These are phyloP conservation scores for Melitaea athalia DNA, from an alignment of 2,888 invertebrate species.

Conservation along the genomic window DNA sequence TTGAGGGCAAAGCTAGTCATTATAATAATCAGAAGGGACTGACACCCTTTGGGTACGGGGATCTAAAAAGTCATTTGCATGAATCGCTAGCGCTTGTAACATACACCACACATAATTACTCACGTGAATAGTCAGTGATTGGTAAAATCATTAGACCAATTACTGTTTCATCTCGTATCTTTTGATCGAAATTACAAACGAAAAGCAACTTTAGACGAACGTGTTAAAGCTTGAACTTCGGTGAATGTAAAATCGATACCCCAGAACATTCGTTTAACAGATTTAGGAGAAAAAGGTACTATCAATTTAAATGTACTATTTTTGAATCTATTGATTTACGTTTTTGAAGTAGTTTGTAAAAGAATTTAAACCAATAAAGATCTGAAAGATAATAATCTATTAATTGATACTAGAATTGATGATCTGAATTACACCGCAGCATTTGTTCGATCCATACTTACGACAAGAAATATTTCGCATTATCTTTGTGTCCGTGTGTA, in stretches of 20 bases:
- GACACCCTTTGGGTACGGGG: neutral
- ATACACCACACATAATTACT: slow-evolving; percentile 25
- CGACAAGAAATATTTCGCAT: too few relatives aligned
- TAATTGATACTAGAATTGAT: too few relatives aligned
- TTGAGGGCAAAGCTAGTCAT: too few relatives aligned
- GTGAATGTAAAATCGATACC: neutral
- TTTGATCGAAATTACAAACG: slow-evolving; percentile 6
- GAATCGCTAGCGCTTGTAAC: slow-evolving; percentile 17
- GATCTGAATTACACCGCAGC: too few relatives aligned
- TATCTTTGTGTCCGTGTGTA: too few relatives aligned
- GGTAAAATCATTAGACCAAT: slow-evolving; percentile 39
- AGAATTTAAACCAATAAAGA: neutral
- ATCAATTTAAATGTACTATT: neutral
- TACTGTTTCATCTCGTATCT: slow-evolving; percentile 29
- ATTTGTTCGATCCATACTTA: too few relatives aligned
- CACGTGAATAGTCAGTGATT: slow-evolving; percentile 36
- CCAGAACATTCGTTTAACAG: neutral
- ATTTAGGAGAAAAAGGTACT: neutral
- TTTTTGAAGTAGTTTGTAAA: neutral
- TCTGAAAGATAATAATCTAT: too few relatives aligned
- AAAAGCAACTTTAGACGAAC: slow-evolving; percentile 16
- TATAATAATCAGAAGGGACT: too few relatives aligned
- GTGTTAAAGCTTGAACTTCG: slow-evolving; percentile 2
- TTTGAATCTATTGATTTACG: neutral
- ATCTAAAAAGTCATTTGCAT: neutral